These are phyloP conservation scores for Thereva nobilitata DNA, from an alignment of 2,888 invertebrate species.

Conservation along the genomic window DNA sequence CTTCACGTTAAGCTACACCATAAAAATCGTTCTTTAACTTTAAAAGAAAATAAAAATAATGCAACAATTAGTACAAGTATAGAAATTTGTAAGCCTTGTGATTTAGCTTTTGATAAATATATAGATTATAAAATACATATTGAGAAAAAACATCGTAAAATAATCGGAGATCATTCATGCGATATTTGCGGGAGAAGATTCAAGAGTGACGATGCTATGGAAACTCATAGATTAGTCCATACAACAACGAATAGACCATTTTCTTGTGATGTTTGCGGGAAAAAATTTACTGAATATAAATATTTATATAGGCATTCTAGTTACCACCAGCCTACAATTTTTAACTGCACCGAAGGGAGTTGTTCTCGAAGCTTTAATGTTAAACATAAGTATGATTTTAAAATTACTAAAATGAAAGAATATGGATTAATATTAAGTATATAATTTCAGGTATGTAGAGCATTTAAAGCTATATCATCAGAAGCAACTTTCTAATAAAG, in stretches of 20 bases:
- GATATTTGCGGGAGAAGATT: slow-evolving; percentile 18
- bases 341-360: slow-evolving; percentile 8
- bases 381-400: slow-evolving; percentile 16
- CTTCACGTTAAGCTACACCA: slow-evolving; percentile 24
- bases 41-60: no score
- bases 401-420: no score
- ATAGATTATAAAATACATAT: slow-evolving; percentile 14
- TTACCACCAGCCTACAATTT: slow-evolving; percentile 13
- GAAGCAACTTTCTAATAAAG: no score
- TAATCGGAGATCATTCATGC: slow-evolving; percentile 10
- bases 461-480: no score
- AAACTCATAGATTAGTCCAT: slow-evolving; percentile 18
- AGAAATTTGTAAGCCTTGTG: slow-evolving; percentile 12
- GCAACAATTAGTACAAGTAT: not conserved
- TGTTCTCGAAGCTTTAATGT: slow-evolving; percentile 8
- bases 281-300: slow-evolving; percentile 22
- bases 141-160: not conserved
- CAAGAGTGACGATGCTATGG: slow-evolving; percentile 10
- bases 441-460: no score
- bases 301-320: slow-evolving; percentile 18
- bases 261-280: slow-evolving; percentile 20
- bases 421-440: no score
- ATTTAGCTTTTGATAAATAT: slow-evolving; percentile 10
- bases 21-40: not conserved
- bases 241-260: slow-evolving; percentile 1